These are phyloP conservation scores for Rhincodon typus DNA, from an alignment of 2,797 vertebrate genomes.

Conservation along the genomic window DNA sequence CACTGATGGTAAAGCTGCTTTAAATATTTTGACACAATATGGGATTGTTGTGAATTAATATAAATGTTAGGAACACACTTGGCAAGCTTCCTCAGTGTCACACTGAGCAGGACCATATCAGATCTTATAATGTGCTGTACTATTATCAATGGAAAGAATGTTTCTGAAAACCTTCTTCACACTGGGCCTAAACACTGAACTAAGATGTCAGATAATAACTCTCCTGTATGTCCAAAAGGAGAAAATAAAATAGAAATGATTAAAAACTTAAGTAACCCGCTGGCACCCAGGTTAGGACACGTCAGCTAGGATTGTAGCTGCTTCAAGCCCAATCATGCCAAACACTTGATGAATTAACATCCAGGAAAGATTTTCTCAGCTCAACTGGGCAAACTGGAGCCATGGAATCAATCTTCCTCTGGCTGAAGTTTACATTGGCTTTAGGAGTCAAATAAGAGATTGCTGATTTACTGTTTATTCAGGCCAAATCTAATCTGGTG, in stretches of 20 bases:
- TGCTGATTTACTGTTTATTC: not conserved
- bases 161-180: not conserved
- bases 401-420: not conserved
- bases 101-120: not conserved
- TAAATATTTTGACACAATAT: slow-evolving; percentile 9
- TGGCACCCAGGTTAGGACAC: not conserved
- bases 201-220: slow-evolving; percentile 21
- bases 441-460: not conserved
- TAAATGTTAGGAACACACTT: not conserved
- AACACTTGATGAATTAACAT: not conserved
- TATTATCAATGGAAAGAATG: not conserved
- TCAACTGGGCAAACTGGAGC: slow-evolving; percentile 14
- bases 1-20: not conserved
- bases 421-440: not conserved
- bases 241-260: not conserved
- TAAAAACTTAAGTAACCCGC: not conserved
- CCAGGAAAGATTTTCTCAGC: not conserved
- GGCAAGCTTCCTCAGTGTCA: not conserved
- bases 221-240: not conserved
- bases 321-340: not conserved
- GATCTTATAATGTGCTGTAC: not conserved
- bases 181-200: not conserved
- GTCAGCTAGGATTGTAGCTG: not conserved
- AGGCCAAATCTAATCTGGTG: not conserved
- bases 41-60: not conserved